These are phyloP conservation scores for Drosophila mayaguana DNA, from an alignment of 2,888 invertebrate genomes.

Conservation along the genomic window DNA sequence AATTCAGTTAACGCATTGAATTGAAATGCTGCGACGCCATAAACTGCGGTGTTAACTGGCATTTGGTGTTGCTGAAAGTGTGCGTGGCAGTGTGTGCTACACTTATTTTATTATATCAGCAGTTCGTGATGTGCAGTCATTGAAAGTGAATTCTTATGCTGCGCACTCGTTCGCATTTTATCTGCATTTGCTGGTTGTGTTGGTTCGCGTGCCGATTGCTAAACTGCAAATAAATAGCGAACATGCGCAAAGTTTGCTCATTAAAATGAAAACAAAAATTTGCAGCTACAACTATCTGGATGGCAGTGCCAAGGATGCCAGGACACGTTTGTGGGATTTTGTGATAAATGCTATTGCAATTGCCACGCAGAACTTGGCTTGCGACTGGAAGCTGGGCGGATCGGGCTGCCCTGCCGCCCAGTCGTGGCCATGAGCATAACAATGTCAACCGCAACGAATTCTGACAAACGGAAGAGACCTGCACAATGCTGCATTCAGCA, in stretches of 20 bases:
- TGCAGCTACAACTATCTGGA: constrained; percentile 1
- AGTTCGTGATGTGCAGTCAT: constrained; percentile 16
- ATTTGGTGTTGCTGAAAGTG: constrained; percentile 5
- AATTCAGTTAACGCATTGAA: neutral
- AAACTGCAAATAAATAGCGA: constrained; percentile 68
- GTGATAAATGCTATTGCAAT: constrained; percentile 31
- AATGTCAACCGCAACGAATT: constrained; percentile 74
- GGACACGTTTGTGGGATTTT: constrained; percentile 34
- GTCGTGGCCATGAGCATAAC: constrained; percentile 64
- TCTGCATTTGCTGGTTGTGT: constrained; percentile 30
- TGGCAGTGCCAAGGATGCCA: constrained; percentile 27
- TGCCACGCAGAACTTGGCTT: constrained; percentile 2
- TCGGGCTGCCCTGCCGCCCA: neutral
- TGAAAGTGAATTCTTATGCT: constrained; percentile 49
- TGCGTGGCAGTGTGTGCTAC: constrained; percentile 3
- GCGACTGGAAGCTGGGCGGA: neutral
- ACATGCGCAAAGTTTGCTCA: constrained; percentile 69
- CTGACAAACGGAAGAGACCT: constrained; percentile 51
- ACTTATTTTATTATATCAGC: constrained; percentile 35
- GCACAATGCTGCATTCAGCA: constrained; percentile 47
- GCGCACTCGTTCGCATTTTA: constrained; percentile 33
- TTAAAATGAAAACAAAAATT: constrained; percentile 63
- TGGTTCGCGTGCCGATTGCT: constrained; percentile 49
- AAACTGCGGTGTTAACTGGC: neutral
- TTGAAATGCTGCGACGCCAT: neutral